These are phyloP conservation scores for Diachasma alloeum DNA, from an alignment of 1,140 invertebrate genomes.

Conservation along the genomic window DNA sequence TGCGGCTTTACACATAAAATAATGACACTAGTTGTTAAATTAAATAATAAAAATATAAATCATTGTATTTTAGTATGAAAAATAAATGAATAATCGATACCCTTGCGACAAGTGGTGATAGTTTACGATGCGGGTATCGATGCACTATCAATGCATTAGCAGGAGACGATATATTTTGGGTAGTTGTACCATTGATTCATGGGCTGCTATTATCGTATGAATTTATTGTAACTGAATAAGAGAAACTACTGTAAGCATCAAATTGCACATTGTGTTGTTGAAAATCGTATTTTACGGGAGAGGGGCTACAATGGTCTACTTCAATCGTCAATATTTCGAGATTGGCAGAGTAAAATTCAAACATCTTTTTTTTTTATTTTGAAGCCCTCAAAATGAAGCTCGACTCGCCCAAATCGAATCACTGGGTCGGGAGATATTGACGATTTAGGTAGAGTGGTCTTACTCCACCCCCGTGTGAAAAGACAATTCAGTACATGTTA, in stretches of 20 bases:
- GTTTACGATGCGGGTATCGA: background rate
- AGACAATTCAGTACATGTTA: conserved; percentile 14
- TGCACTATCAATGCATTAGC: conserved; percentile 7
- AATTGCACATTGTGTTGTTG: conserved; percentile 24
- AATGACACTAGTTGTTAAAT: conserved; percentile 7
- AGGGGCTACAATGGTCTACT: too few relatives aligned
- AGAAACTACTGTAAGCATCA: conserved; percentile 21
- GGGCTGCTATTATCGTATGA: conserved; percentile 28
- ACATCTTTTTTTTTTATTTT: too few relatives aligned
- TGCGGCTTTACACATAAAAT: background rate
- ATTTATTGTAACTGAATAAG: conserved; percentile 1
- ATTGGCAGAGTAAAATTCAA: too few relatives aligned
- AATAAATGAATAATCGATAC: background rate
- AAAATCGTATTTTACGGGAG: too few relatives aligned
- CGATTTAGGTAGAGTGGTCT: too few relatives aligned
- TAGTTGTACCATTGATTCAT: conserved; percentile 13
- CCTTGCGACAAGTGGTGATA: background rate
- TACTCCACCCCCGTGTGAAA: background rate
- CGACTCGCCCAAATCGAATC: too few relatives aligned
- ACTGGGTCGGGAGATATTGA: too few relatives aligned
- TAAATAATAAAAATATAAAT: background rate
- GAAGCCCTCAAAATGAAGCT: too few relatives aligned
- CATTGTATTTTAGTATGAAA: conserved; percentile 6
- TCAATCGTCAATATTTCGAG: too few relatives aligned
- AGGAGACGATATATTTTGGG: background rate